Conservation (phyloP, 2,888 invertebrate genomes). For the Girardia tigrina region DNA sequence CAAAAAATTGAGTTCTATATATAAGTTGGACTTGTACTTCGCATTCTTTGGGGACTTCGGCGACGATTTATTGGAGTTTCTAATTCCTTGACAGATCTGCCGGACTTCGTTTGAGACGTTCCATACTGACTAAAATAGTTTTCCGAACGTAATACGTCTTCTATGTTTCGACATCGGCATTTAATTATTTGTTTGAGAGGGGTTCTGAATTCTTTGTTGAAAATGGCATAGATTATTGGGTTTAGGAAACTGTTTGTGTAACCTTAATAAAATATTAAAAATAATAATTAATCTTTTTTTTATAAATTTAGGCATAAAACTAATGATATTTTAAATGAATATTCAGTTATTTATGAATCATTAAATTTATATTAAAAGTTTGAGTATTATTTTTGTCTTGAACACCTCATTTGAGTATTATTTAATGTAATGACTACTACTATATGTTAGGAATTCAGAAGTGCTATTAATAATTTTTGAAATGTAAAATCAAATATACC, state of each 20-base stretch:
- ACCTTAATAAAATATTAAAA: constrained; percentile 54
- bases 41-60: constrained; percentile 11
- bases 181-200: constrained; percentile 82
- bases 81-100: background rate
- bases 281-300: too few species aligned
- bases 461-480: too few species aligned
- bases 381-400: too few species aligned
- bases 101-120: background rate
- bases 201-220: constrained; percentile 82
- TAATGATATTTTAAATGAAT: too few species aligned
- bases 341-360: too few species aligned
- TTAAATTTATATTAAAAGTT: too few species aligned
- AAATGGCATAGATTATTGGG: constrained; percentile 84
- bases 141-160: constrained; percentile 45
- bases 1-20: background rate
- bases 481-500: too few species aligned
- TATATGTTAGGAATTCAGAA: too few species aligned
- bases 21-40: background rate
- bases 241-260: constrained; percentile 85
- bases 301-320: too few species aligned
- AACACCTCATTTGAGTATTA: too few species aligned
- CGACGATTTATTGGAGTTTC: constrained; percentile 9
- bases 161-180: constrained; percentile 53
- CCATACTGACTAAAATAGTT: constrained; percentile 48
- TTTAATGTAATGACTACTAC: too few species aligned